phyloP scores from a whole-genome alignment of 1,140 invertebrate species.

The Drosophila novamexicana region DNA sequence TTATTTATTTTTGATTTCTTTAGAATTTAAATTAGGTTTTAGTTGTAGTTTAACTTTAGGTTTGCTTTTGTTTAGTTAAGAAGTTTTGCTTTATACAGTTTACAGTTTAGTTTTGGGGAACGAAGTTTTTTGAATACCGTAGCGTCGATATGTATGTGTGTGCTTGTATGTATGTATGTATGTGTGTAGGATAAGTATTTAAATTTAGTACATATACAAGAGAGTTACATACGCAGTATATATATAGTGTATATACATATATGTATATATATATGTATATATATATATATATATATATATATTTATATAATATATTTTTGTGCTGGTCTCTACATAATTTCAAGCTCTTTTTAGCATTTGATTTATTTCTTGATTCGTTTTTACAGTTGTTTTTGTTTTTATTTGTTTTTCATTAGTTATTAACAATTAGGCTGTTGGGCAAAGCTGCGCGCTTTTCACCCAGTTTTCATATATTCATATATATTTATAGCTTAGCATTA shows the following conservation, averaged over 20 bases:
- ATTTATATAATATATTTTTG: conserved; percentile 14
- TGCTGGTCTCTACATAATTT: conserved; percentile 39
- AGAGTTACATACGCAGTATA: conserved; percentile 53
- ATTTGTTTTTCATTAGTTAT: conserved; percentile 36
- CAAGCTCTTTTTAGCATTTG: conserved; percentile 13
- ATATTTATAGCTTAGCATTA: conserved; percentile 62
- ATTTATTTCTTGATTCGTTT: conserved; percentile 6
- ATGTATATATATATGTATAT: conserved; percentile 23
- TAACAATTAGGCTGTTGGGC: conserved; percentile 62
- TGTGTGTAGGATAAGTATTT: conserved; percentile 20
- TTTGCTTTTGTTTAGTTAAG: conserved; percentile 9
- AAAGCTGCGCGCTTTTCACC: conserved; percentile 39
- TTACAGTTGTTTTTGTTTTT: conserved; percentile 14
- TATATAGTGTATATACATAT: conserved; percentile 11
- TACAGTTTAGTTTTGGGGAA: conserved; percentile 66
- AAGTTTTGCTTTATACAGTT: conserved; percentile 57
- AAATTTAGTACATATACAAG: conserved; percentile 70
- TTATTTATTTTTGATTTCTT: conserved; percentile 15
- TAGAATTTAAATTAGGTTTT: conserved; percentile 17
- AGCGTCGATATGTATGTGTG: conserved; percentile 51
- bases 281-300: conserved; percentile 25
- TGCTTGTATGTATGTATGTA: conserved; percentile 2
- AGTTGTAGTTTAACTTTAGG: conserved; percentile 31
- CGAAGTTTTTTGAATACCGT: conserved; percentile 61
- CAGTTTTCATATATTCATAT: conserved; percentile 37